Base-by-base conservation (phyloP, 2,113 vertebrate species). In the Casuarius casuarius region DNA sequence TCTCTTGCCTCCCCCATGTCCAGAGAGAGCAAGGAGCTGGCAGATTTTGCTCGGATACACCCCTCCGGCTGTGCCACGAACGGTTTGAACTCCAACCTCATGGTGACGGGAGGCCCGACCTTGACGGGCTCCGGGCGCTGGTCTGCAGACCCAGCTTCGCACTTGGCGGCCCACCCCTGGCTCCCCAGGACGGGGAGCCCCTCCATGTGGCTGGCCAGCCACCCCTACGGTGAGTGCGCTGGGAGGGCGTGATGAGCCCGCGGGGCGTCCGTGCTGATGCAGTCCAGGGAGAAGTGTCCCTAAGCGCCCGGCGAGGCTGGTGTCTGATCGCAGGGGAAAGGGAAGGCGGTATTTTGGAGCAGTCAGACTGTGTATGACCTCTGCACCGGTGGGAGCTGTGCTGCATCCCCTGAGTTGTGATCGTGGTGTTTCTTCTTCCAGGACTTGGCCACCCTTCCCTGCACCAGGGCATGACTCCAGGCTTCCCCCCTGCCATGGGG, bases 21-120 rank as follows among this genome's bases (percentile, higher is more conserved):
- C 96, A 99, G 99, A 97, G 99, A 99, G 96, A 99, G 98, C 94
- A 99, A 99, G 96, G 99, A 99, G 95, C 97, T 99, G 97, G 98
- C 99, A 0, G 99, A 99, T 89, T 98, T 99, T 87, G 98, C 99
- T 56, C 99, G 98, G 76, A 98, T 99, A 87, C 99, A 99, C 93
- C 98, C 99, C 2, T 92, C 98, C 2, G 94, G 98, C 87, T 98
- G 99, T 5, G 97, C 99, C 38, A 95, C 98, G 0, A 98, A 98
- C 0, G 98, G 99, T 86, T 97, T 99, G 98, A 99, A 99, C 97
- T 98, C 99, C 79, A 99, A 99, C 97, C 99, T 99, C n/a, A 98
- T 99, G 99, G 99, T 99, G 95, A 99, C 99, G 0, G 99, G 99
- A 61, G 99, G 99, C 28, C 98, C 99, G 0, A 65, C 98, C 1